Conservation (phyloP, 2,797 vertebrate genomes). For the Arctocebus calabarensis region DNA sequence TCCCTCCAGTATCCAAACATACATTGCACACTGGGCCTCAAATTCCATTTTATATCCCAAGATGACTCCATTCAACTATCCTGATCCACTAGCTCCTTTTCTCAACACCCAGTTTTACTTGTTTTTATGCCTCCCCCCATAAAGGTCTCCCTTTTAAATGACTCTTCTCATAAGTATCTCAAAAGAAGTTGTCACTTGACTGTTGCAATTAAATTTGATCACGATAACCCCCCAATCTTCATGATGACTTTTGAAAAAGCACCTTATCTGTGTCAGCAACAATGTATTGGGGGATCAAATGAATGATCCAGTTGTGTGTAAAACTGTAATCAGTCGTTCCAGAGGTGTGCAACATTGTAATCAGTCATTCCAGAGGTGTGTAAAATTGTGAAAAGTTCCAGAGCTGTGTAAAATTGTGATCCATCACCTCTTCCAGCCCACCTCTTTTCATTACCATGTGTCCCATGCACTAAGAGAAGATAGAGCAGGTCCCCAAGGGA, state of each 20-base stretch:
- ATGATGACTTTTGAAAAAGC: background rate
- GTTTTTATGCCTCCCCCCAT: background rate
- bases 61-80: background rate
- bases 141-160: background rate
- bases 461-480: background rate
- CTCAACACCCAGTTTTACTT: background rate
- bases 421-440: background rate
- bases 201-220: background rate
- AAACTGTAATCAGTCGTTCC: background rate
- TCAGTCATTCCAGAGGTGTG: too few relatives aligned
- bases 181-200: background rate
- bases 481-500: background rate
- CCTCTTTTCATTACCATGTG: background rate
- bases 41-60: background rate
- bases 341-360: too few relatives aligned
- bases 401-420: background rate
- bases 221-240: background rate
- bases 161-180: background rate
- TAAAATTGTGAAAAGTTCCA: background rate
- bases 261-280: background rate
- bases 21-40: background rate
- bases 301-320: conserved; percentile 1
- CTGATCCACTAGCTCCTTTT: background rate
- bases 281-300: background rate
- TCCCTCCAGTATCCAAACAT: background rate